phyloP scores from a whole-genome alignment of 2,797 vertebrate species.

The Coregonus ussuriensis region DNA sequence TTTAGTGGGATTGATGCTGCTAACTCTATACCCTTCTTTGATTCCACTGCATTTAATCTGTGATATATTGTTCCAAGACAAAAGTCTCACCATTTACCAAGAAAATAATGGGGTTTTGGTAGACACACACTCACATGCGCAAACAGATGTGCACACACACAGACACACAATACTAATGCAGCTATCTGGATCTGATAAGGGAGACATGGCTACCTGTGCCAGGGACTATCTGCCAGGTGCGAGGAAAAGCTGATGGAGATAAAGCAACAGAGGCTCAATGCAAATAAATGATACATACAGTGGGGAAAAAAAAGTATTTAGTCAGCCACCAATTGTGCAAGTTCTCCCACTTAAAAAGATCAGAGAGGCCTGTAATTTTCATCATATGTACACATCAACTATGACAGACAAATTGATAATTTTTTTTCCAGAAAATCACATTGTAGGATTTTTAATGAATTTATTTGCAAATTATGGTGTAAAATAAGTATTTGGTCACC shows the following conservation, averaged over 20 bases:
- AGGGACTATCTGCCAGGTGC: conserved; percentile 88
- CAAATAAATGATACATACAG: conserved; percentile 80
- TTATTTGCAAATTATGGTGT: too few relatives aligned
- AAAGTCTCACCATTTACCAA: conserved; percentile 78
- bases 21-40: conserved; percentile 74
- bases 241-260: conserved; percentile 85
- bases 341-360: too few relatives aligned
- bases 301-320: too few relatives aligned
- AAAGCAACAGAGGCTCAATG: conserved; percentile 86
- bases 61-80: conserved; percentile 81
- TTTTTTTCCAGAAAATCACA: too few relatives aligned
- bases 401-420: too few relatives aligned
- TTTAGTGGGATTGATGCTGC: conserved; percentile 71
- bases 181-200: conserved; percentile 86
- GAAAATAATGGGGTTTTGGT: conserved; percentile 64
- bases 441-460: too few relatives aligned
- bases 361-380: too few relatives aligned
- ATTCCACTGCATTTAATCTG: conserved; percentile 76
- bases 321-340: too few relatives aligned
- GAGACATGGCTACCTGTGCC: conserved; percentile 81
- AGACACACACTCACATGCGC: conserved; percentile 55
- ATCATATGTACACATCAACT: too few relatives aligned
- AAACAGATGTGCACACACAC: conserved; percentile 31
- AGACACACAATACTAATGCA: conserved; percentile 72
- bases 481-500: too few relatives aligned